Evolutionary conservation across 2,797 vertebrate species (phyloP).

Genomic region (Gobionotothen gibberifrons): DNA sequence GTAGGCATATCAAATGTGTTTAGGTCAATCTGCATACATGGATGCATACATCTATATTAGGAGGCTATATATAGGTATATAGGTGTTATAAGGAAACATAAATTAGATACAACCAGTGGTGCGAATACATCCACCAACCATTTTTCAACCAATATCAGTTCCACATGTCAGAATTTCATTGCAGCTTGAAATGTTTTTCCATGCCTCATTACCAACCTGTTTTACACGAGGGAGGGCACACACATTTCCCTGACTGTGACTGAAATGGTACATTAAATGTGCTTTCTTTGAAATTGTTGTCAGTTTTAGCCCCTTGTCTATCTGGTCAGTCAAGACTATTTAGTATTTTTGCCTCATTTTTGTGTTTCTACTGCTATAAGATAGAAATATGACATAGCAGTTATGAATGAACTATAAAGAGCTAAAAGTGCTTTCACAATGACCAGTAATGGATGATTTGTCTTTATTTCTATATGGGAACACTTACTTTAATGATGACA

Average conservation of each 20-base stretch:
- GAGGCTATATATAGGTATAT: neutral
- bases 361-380: neutral
- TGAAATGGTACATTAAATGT: conserved; percentile 29
- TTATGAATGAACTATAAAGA: neutral
- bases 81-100: conserved; percentile 6
- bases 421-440: neutral
- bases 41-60: neutral
- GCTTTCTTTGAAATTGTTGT: conserved; percentile 22
- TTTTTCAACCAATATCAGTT: conserved; percentile 46
- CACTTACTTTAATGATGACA: neutral
- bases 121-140: conserved; percentile 23
- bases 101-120: conserved; percentile 19
- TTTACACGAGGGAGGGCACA: conserved; percentile 21
- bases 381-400: neutral
- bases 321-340: neutral
- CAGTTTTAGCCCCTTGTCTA: neutral
- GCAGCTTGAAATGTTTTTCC: conserved; percentile 53
- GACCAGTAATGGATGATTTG: neutral
- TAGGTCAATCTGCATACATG: neutral
- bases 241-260: conserved; percentile 20
- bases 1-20: neutral
- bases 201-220: conserved; percentile 52
- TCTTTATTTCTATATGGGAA: neutral
- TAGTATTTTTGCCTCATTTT: neutral
- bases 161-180: conserved; percentile 43